A percentile compares a stretch with the other conserved stretches of the same genome.
phyloP scores from a whole-genome alignment of 2,888 invertebrate species.

The Drosophila mulleri region DNA sequence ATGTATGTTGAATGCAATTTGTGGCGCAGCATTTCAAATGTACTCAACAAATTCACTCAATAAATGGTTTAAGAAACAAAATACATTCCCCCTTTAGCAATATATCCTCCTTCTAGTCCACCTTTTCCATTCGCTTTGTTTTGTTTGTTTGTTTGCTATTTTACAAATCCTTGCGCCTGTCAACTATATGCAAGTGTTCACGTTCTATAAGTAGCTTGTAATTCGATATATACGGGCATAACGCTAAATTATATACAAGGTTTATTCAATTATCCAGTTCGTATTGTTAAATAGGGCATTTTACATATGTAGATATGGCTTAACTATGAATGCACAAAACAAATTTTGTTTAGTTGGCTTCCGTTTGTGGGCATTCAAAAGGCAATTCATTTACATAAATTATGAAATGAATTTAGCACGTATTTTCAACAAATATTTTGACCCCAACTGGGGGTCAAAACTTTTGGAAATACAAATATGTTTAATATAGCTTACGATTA shows the following conservation, averaged over 20 bases:
- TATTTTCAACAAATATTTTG: conserved; percentile 23
- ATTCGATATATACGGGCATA: conserved; percentile 47
- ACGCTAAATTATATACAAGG: conserved; percentile 76
- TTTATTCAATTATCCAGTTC: conserved; percentile 45
- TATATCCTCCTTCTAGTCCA: conserved; percentile 1
- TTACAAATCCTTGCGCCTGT: conserved; percentile 44
- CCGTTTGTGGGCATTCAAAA: conserved; percentile 34
- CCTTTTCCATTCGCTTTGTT: background rate
- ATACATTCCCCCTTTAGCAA: conserved; percentile 25
- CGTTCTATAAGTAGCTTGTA: conserved; percentile 31
- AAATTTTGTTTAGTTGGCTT: conserved; percentile 59
- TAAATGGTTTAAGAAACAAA: conserved; percentile 34
- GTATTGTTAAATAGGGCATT: conserved; percentile 33
- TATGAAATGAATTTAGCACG: background rate
- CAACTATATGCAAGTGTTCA: conserved; percentile 23
- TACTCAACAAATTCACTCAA: conserved; percentile 51
- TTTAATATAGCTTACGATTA: conserved; percentile 2
- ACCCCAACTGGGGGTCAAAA: conserved; percentile 3
- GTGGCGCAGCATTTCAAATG: conserved; percentile 49
- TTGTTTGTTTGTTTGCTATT: conserved; percentile 24
- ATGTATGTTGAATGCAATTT: conserved; percentile 37
- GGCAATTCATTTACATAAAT: conserved; percentile 49
- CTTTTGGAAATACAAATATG: conserved; percentile 18
- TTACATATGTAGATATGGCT: conserved; percentile 53
- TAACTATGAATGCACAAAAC: conserved; percentile 50